phyloP scores from a whole-genome alignment of 2,113 vertebrate species.

The Microcebus griseorufus region DNA sequence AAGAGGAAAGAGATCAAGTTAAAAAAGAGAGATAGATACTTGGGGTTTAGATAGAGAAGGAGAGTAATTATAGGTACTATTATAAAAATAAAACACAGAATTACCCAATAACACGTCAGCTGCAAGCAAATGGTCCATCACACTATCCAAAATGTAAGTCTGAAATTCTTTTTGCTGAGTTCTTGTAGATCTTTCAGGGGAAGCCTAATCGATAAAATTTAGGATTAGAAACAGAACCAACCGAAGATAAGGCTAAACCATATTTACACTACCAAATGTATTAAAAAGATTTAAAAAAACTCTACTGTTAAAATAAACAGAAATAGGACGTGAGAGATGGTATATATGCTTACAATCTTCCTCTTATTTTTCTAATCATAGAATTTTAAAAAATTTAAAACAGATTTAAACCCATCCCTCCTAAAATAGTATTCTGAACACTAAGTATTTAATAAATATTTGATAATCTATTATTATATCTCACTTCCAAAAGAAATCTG shows the following conservation, averaged over 20 bases:
- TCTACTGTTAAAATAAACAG: not conserved
- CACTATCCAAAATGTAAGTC: slow-evolving; percentile 96
- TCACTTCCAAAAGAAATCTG: slow-evolving; percentile 3
- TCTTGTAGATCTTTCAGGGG: slow-evolving; percentile 97
- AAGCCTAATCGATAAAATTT: slow-evolving; percentile 87
- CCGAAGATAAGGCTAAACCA: not conserved
- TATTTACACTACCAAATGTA: not conserved
- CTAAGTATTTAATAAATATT: slow-evolving; percentile 20
- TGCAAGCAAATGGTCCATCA: slow-evolving; percentile 98
- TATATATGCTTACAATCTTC: not conserved
- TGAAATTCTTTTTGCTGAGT: slow-evolving; percentile 99
- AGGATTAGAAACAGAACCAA: slow-evolving; percentile 54
- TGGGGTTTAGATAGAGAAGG: not conserved
- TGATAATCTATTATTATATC: not conserved
- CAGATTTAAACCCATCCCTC: slow-evolving; percentile 12
- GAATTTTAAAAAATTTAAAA: not conserved
- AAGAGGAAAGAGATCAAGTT: not conserved
- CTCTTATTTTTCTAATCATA: slow-evolving; percentile 8
- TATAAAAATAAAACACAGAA: slow-evolving; percentile 47
- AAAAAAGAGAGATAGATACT: not conserved
- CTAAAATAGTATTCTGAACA: not conserved
- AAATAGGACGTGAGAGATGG: not conserved
- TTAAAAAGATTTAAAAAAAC: not conserved
- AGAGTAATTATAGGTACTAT: not conserved
- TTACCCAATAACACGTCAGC: slow-evolving; percentile 97